Evolutionary conservation across 1,140 invertebrate genomes (phyloP).

Genomic region (Panagrolaimus sp.): DNA sequence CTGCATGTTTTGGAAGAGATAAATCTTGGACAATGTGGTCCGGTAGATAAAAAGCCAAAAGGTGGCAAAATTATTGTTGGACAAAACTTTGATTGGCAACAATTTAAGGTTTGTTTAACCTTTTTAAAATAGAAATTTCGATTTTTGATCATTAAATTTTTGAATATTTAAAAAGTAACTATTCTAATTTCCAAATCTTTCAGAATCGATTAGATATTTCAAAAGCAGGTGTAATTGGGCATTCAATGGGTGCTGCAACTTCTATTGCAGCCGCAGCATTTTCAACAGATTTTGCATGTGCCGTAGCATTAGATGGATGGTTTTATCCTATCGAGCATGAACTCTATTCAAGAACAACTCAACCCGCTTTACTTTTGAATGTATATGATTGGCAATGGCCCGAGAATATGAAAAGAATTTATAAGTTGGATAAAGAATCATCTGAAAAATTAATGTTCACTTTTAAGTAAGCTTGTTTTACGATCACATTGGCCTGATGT

Average conservation of each 20-base stretch:
- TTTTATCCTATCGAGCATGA: slow-evolving; percentile 66
- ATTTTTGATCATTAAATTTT: no score
- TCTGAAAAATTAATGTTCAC: slow-evolving; percentile 44
- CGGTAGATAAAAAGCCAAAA: slow-evolving; percentile 27
- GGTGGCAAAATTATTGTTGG: slow-evolving; percentile 62
- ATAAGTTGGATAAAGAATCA: slow-evolving; percentile 35
- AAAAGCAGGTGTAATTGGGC: slow-evolving; percentile 64
- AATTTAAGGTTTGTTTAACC: slow-evolving; percentile 59
- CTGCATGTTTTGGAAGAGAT: slow-evolving; percentile 64
- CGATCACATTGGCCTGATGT: not conserved
- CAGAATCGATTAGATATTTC: slow-evolving; percentile 64
- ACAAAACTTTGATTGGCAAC: slow-evolving; percentile 58
- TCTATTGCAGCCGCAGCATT: slow-evolving; percentile 63
- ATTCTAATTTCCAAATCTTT: slow-evolving; percentile 29
- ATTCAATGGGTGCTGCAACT: slow-evolving; percentile 69
- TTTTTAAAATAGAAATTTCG: no score
- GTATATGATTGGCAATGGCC: slow-evolving; percentile 68
- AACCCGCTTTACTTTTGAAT: slow-evolving; percentile 67
- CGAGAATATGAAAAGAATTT: slow-evolving; percentile 65
- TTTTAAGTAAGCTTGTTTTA: slow-evolving; percentile 33
- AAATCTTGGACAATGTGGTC: slow-evolving; percentile 62
- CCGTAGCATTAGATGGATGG: slow-evolving; percentile 68
- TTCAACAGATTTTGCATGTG: slow-evolving; percentile 60
- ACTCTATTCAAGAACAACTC: slow-evolving; percentile 60
- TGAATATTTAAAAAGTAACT: no score